A percentile compares a stretch with the other conserved stretches of the same genome.
Conservation (phyloP, 2,888 invertebrate genomes). For the Tridacna gigas region DNA sequence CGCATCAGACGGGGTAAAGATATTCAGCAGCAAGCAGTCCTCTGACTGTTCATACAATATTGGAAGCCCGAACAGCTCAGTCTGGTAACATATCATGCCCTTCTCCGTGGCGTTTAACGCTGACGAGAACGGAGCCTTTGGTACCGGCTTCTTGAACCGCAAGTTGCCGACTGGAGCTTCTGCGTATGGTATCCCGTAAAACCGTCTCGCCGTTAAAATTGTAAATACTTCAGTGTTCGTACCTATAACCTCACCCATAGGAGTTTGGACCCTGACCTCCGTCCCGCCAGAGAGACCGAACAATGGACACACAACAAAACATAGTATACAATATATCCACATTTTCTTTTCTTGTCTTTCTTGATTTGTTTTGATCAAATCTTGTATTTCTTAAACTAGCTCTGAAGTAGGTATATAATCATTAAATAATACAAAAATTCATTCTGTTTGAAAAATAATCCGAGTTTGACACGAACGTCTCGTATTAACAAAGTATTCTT, state of each 20-base stretch:
- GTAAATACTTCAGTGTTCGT: background rate
- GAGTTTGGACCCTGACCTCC: conserved; percentile 14
- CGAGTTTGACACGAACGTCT: too few species aligned
- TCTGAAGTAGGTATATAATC: too few species aligned
- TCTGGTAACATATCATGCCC: conserved; percentile 41
- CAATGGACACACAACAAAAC: background rate
- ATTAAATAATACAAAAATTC: too few species aligned
- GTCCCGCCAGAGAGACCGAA: background rate
- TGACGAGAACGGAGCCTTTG: conserved; percentile 19
- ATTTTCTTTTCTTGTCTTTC: too few species aligned
- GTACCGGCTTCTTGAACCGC: conserved; percentile 53
- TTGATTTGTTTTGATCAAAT: too few species aligned
- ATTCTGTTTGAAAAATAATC: too few species aligned
- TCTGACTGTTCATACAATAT: conserved; percentile 22
- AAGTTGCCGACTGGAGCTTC: conserved; percentile 44
- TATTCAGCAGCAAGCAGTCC: conserved; percentile 53
- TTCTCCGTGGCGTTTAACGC: conserved; percentile 39
- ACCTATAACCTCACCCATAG: background rate
- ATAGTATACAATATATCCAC: background rate
- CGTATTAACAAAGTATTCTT: too few species aligned
- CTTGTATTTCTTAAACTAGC: too few species aligned
- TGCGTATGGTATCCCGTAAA: conserved; percentile 55
- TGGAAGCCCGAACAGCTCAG: background rate
- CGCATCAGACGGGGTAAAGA: conserved; percentile 29
- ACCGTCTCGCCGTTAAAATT: conserved; percentile 1